Evolutionary conservation across 1,140 invertebrate species (phyloP).

Genomic region (Drosophila parabipectinata): DNA sequence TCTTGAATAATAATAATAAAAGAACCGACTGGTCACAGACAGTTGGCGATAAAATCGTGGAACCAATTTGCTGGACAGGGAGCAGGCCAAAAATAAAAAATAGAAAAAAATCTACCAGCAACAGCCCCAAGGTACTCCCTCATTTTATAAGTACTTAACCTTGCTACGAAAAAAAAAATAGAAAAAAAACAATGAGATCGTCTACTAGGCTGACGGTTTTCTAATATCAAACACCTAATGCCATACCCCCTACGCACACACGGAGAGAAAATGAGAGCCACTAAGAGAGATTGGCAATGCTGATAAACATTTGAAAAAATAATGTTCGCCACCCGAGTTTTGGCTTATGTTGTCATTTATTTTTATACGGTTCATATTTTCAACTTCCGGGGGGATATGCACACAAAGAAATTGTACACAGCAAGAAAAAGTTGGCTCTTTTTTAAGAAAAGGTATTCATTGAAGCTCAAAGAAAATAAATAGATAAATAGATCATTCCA

Average conservation of each 20-base stretch:
- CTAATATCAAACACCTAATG: background rate
- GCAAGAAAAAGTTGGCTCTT: background rate
- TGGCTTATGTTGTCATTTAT: slow-evolving; percentile 18
- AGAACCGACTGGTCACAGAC: slow-evolving; percentile 11
- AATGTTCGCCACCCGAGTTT: slow-evolving; percentile 11
- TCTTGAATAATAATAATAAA: background rate
- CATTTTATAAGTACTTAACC: background rate
- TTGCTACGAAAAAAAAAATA: background rate
- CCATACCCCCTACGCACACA: slow-evolving; percentile 10
- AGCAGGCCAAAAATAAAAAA: background rate
- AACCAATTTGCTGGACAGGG: background rate
- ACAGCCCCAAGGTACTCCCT: background rate
- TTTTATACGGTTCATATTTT: slow-evolving; percentile 16
- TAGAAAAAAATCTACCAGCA: background rate
- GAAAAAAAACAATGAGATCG: background rate
- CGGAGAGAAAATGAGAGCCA: background rate
- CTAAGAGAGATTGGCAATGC: background rate
- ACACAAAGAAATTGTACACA: background rate
- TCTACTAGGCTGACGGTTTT: background rate
- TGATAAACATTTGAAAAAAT: slow-evolving; percentile 16
- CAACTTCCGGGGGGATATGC: slow-evolving; percentile 36
- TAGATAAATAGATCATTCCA: no score
- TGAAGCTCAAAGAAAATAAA: background rate
- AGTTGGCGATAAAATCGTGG: slow-evolving; percentile 14
- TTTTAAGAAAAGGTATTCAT: no score